phyloP scores from a whole-genome alignment of 2,888 invertebrate genomes.

The Himalopsyche anomala region DNA sequence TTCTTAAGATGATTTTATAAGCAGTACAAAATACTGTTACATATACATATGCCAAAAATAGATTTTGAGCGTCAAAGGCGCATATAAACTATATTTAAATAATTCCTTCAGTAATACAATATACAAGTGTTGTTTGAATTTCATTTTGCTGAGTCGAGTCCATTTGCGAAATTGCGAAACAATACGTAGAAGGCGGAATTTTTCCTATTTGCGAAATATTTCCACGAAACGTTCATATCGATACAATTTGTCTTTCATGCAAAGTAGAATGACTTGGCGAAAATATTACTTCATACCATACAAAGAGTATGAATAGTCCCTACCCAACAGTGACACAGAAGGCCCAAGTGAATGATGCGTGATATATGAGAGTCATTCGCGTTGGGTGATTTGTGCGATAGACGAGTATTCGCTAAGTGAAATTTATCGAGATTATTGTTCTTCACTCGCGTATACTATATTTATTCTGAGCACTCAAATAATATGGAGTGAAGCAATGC shows the following conservation, averaged over 20 bases:
- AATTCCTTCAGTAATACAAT: not conserved
- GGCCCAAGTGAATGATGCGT: constrained; percentile 40
- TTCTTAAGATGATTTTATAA: too few species aligned
- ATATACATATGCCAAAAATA: too few species aligned
- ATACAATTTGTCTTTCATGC: constrained; percentile 15
- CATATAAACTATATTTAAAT: not conserved
- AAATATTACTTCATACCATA: not conserved
- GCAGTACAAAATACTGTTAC: too few species aligned
- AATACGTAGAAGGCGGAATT: not conserved
- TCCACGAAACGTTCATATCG: constrained; percentile 38
- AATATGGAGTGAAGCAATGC: too few species aligned
- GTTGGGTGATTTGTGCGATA: not conserved
- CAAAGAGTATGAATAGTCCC: not conserved
- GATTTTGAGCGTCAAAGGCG: too few species aligned
- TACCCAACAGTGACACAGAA: not conserved
- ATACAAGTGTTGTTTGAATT: constrained; percentile 16
- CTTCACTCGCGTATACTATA: too few species aligned
- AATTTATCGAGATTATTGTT: not conserved
- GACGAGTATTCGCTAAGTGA: constrained; percentile 12
- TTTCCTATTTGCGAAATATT: constrained; percentile 26
- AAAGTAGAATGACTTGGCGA: constrained; percentile 19
- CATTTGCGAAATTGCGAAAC: constrained; percentile 27
- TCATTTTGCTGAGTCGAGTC: not conserved
- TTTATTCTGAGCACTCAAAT: too few species aligned
- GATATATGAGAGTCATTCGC: constrained; percentile 27